phyloP scores from a whole-genome alignment of 2,888 invertebrate species.

The Drosophila picticornis region DNA sequence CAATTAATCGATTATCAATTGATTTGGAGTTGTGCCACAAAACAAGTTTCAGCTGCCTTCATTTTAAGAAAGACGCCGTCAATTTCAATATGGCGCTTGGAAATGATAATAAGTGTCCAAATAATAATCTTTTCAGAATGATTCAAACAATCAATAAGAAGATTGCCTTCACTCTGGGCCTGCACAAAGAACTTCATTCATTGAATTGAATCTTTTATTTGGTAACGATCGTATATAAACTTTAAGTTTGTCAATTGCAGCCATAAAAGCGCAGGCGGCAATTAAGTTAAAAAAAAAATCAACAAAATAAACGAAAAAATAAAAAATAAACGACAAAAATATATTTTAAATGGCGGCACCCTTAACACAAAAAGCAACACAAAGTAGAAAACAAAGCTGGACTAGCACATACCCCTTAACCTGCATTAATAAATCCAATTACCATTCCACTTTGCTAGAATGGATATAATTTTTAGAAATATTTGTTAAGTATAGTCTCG shows the following conservation, averaged over 20 bases:
- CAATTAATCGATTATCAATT: slow-evolving; percentile 28
- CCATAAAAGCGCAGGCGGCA: slow-evolving; percentile 41
- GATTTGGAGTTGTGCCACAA: slow-evolving; percentile 11
- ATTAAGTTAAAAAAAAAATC: slow-evolving; percentile 31
- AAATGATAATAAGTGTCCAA: slow-evolving; percentile 10
- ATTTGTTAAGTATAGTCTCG: not conserved
- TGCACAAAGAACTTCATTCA: slow-evolving; percentile 46
- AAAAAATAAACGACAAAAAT: slow-evolving; percentile 34
- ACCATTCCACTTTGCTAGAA: not conserved
- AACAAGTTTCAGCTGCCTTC: slow-evolving; percentile 11
- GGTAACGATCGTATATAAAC: slow-evolving; percentile 44
- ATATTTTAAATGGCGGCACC: slow-evolving; percentile 52
- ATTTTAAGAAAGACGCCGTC: slow-evolving; percentile 15
- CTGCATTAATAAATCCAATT: not conserved
- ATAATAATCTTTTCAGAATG: slow-evolving; percentile 25
- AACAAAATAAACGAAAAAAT: slow-evolving; percentile 9
- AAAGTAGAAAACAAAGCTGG: not conserved
- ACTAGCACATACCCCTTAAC: not conserved
- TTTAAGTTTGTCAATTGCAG: slow-evolving; percentile 53
- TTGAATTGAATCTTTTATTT: slow-evolving; percentile 34
- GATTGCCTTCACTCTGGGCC: slow-evolving; percentile 18
- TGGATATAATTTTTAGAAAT: not conserved
- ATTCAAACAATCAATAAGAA: slow-evolving; percentile 18
- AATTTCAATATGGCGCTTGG: slow-evolving; percentile 17
- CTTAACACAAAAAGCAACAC: slow-evolving; percentile 32